A percentile compares a stretch with the other conserved stretches of the same genome.
phyloP scores from a whole-genome alignment of 1,140 invertebrate species.

The Tetramorium simillimum region DNA sequence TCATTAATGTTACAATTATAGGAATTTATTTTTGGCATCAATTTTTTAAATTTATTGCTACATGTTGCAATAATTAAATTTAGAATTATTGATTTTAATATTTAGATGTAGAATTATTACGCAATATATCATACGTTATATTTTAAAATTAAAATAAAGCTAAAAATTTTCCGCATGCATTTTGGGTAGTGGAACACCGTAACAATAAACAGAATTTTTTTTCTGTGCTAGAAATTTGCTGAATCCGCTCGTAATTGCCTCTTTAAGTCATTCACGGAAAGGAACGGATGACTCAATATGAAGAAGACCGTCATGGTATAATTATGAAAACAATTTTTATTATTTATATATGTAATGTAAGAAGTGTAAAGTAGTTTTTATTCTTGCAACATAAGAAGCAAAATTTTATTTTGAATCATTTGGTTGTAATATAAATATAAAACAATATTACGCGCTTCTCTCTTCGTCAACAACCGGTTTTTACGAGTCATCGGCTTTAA shows the following conservation, averaged over 20 bases:
- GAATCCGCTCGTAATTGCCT: not conserved
- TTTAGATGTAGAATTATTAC: no score
- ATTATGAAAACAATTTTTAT: not conserved
- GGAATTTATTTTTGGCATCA: no score
- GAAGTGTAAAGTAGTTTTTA: not conserved
- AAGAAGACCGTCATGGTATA: not conserved
- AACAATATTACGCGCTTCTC: not conserved
- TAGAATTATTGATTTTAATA: no score
- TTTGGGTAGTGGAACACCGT: not conserved
- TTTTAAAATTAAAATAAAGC: no score
- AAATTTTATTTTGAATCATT: not conserved
- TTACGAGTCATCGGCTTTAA: conserved; percentile 34
- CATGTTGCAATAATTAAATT: no score
- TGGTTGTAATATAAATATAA: not conserved
- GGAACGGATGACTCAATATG: not conserved
- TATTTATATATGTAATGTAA: not conserved
- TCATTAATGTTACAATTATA: no score
- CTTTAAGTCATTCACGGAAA: not conserved
- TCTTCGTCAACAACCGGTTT: not conserved
- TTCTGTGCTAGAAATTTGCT: not conserved
- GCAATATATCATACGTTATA: no score
- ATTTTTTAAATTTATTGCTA: no score
- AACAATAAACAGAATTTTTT: not conserved
- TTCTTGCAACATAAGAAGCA: not conserved
- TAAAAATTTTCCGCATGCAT: no score